These are phyloP conservation scores for Hippopotamyrus pictus DNA, from an alignment of 2,797 vertebrate genomes.

Conservation along the genomic window DNA sequence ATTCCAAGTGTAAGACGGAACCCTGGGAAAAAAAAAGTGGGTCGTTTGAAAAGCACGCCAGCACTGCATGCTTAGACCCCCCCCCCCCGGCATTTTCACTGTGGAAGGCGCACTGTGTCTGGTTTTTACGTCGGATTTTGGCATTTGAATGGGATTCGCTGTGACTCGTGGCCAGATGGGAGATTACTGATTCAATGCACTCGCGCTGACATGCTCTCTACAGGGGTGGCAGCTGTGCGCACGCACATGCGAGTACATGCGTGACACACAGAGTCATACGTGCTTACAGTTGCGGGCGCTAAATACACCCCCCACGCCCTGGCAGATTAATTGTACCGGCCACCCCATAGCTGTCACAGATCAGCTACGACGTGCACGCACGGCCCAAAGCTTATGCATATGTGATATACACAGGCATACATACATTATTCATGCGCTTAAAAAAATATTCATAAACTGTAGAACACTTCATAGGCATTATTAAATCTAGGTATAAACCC, in stretches of 20 bases:
- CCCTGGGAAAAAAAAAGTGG: background rate
- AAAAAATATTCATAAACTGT: background rate
- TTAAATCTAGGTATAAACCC: background rate
- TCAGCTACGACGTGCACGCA: background rate
- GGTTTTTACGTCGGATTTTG: background rate
- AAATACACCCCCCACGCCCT: background rate
- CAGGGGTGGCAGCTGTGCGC: conserved; percentile 2
- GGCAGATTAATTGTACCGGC: background rate
- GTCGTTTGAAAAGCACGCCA: background rate
- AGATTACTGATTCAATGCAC: conserved; percentile 17
- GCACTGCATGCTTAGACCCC: background rate
- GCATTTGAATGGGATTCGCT: background rate
- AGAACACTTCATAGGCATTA: background rate
- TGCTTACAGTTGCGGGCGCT: background rate
- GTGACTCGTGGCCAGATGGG: conserved; percentile 20
- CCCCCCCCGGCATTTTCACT: background rate
- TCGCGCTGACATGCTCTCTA: conserved; percentile 1
- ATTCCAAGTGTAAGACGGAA: background rate
- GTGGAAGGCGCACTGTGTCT: background rate
- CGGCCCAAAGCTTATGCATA: background rate
- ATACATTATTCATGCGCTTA: background rate
- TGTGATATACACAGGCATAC: background rate
- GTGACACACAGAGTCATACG: background rate
- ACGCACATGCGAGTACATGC: background rate
- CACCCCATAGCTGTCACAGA: background rate